Percentiles rank a stretch among this genome's conserved stretches.
Conservation (phyloP, 2,113 vertebrate species). For the Malurus alboscapulatus region DNA sequence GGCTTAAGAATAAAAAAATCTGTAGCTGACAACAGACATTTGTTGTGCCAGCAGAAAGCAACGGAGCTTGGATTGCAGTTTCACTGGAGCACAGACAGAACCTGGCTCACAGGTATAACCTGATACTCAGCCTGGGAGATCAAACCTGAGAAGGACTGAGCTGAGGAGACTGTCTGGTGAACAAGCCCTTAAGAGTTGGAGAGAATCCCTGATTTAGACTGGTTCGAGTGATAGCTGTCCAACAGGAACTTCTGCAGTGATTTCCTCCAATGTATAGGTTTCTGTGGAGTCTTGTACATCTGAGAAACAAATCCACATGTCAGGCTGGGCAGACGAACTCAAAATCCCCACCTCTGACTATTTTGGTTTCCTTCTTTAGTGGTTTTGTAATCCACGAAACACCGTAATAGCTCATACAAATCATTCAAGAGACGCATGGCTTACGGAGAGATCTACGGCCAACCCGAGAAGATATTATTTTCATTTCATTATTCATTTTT, state of each 20-base stretch:
- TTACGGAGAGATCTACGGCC: background rate
- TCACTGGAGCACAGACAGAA: background rate
- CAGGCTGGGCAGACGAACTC: background rate
- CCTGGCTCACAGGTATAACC: background rate
- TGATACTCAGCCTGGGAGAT: background rate
- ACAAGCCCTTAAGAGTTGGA: background rate
- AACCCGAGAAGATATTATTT: background rate
- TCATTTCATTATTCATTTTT: constrained; percentile 17
- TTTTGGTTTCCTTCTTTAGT: background rate
- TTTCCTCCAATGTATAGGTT: background rate
- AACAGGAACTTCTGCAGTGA: background rate
- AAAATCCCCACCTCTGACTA: background rate
- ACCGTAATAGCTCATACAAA: constrained; percentile 10
- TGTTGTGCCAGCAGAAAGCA: background rate
- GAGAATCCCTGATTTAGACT: background rate
- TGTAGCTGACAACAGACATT: background rate
- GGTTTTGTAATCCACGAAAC: constrained; percentile 43
- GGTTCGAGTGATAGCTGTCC: background rate
- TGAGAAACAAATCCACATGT: background rate
- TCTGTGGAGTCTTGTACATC: background rate
- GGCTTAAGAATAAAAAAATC: background rate
- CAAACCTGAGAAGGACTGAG: background rate
- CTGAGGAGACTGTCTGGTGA: background rate
- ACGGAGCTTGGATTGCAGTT: background rate
- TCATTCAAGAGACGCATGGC: background rate